A percentile compares a stretch with the other conserved stretches of the same genome.
Evolutionary conservation across 2,113 vertebrate genomes (phyloP).

Genomic region (Anas platyrhynchos): DNA sequence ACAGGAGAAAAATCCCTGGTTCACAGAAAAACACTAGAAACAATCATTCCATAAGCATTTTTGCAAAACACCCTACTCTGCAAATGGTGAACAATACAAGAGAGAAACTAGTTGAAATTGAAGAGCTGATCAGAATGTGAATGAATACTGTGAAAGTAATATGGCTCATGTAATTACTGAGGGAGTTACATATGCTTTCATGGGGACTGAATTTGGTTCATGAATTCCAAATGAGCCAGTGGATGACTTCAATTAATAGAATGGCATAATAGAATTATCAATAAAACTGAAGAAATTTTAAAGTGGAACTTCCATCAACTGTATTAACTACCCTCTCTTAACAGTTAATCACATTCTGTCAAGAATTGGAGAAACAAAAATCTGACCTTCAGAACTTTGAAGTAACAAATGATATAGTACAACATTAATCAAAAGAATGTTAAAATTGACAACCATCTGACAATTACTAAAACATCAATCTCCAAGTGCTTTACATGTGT

Average conservation of each 20-base stretch:
- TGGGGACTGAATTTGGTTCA: background rate
- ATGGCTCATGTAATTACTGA: background rate
- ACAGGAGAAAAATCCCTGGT: background rate
- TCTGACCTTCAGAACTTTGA: slow-evolving; percentile 18
- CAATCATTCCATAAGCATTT: background rate
- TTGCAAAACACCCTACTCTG: background rate
- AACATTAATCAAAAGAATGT: background rate
- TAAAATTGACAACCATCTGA: background rate
- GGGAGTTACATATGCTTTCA: slow-evolving; percentile 17
- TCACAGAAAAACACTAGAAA: background rate
- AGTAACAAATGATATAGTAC: background rate
- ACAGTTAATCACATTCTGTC: background rate
- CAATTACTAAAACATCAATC: background rate
- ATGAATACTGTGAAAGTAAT: slow-evolving; percentile 3
- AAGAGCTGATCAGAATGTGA: slow-evolving; percentile 31
- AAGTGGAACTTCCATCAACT: background rate
- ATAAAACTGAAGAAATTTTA: slow-evolving; percentile 6
- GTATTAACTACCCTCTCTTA: background rate
- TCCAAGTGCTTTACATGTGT: background rate
- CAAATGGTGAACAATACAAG: background rate
- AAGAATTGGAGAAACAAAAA: slow-evolving; percentile 17
- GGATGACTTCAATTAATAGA: slow-evolving; percentile 39
- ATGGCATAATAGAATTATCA: slow-evolving; percentile 40
- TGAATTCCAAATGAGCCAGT: slow-evolving; percentile 51
- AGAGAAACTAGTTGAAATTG: background rate